Percentiles rank a stretch among this genome's conserved stretches.
Conservation (phyloP, 2,113 vertebrate species). For the Hiodon alosoides region DNA sequence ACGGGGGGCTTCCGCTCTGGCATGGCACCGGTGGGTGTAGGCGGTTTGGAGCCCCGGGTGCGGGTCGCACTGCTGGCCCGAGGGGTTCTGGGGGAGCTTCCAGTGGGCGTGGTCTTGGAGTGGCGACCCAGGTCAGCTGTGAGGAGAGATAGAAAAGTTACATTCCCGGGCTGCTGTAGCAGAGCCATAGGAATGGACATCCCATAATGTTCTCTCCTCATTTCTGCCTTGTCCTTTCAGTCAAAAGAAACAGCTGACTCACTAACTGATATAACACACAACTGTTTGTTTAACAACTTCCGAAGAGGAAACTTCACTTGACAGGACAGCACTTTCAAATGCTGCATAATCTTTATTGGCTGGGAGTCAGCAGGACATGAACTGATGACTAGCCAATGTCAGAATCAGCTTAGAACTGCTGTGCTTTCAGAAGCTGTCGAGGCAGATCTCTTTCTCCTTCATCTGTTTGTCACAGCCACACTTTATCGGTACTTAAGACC, state of each 20-base stretch:
- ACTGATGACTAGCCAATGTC: neutral
- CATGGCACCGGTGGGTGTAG: conserved; percentile 37
- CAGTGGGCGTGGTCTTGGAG: conserved; percentile 58
- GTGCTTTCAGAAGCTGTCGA: neutral
- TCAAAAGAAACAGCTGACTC: no score
- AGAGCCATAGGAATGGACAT: no score
- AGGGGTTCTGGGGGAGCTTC: conserved; percentile 46
- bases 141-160: neutral
- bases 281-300: no score
- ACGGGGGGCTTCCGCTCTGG: conserved; percentile 65
- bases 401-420: neutral
- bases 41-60: conserved; percentile 49
- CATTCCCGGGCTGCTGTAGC: neutral
- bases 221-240: no score
- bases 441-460: neutral
- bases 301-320: no score
- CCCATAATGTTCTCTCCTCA: no score
- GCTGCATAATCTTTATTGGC: no score
- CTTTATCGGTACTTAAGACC: neutral
- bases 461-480: neutral
- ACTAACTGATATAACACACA: no score
- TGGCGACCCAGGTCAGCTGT: conserved; percentile 53
- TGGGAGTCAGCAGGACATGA: neutral
- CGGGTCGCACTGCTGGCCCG: conserved; percentile 45
- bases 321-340: no score